Evolutionary conservation across 2,888 invertebrate species (phyloP), one percentile per base, ranked within the genome.

Genomic region (Tuberolachnus salignus): DNA sequence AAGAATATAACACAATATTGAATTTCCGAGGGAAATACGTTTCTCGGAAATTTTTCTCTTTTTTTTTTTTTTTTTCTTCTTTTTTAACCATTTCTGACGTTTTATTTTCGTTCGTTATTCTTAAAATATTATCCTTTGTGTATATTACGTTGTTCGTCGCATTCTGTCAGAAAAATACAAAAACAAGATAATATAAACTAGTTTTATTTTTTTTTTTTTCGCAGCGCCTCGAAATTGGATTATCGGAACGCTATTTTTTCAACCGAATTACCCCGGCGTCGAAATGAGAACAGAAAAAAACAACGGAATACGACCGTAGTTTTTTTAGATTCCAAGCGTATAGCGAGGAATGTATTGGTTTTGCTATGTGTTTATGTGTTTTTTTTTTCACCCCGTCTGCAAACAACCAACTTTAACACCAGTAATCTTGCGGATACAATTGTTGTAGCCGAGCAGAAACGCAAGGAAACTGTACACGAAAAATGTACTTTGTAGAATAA

Each of bases 131-230:
- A 26, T 19, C 8, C 10, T 10, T 14, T 49, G 59, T 72, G 49
- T 34, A 14, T 19, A 14, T 14, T 44, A n/a, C n/a, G 49, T n/a
- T n/a, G n/a, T 49, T 61, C 34, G 34, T 19, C 34, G 61, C 19
- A 46, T 72, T 61, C 49, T 72, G 46, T 72, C 49, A 61, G 19
- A 61, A 61, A 61, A 72, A 72, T 34, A 72, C 16, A 61, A 19
- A 59, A 26, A 72, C 34, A 6, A 34, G 19, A 61, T 72, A 72
- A 72, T 51, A 34, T 19, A 34, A 61, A 61, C 49, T 61, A 3
- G 34, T 34, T 34, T 34, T 34, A 4, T 34, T 34, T 34, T 34
- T n/a, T n/a, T n/a, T n/a, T n/a, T n/a, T n/a, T n/a, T n/a, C n/a
- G n/a, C 34, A 3, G 34, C 34, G 6, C 4, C 34, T 59, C 34